Base-by-base conservation (phyloP, 2,888 invertebrate species). In the Pteria penguin region DNA sequence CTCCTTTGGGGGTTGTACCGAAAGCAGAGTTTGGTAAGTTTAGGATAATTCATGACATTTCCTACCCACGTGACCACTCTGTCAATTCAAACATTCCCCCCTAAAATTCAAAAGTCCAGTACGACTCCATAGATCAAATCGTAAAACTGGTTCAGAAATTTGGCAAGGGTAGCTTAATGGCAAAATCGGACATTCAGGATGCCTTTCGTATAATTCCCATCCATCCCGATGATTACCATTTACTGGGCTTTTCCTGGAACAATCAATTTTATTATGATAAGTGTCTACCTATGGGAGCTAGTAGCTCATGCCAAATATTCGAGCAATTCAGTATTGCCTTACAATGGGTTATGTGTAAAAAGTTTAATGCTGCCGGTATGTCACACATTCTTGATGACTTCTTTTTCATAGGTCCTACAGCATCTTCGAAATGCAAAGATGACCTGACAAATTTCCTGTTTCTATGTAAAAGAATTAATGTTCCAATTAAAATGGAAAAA, bases 261-360 rank as follows among this genome's bases (percentile, higher is more conserved):
- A 22, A 18, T 54, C n/a, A 29, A 14, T 67, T 5, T 67, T 55
- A 54, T 55, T 67, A 26, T 29, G 55, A 67, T 54, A 52, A 22
- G 14, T 62, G 54, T 22, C 61, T 81, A 4, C 76, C 75, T 4
- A 78, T 80, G 80, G 80, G 78, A 29, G 73, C 70, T 22, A 72
- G 75, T 24, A 55, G 57, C n/a, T 73, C 67, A 14, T 74, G 76
- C 33, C 54, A 68, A 31, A 69, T 81, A n/a, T 78, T 78, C 66
- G 78, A 76, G 29, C 32, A 70, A 14, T 66, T 77, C 18, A 74
- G 74, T 8, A 54, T 27, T 4, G 52, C 66, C 4, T 18, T 76
- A 0, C 71, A 77, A 45, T 79, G 76, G 79, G 68, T 74, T 33
- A 29, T 79, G 32, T 31, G 52, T 22, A 2, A 67, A 11, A 74